These are phyloP conservation scores for Pelodiscus sinensis DNA, from an alignment of 2,113 vertebrate genomes.

Conservation along the genomic window DNA sequence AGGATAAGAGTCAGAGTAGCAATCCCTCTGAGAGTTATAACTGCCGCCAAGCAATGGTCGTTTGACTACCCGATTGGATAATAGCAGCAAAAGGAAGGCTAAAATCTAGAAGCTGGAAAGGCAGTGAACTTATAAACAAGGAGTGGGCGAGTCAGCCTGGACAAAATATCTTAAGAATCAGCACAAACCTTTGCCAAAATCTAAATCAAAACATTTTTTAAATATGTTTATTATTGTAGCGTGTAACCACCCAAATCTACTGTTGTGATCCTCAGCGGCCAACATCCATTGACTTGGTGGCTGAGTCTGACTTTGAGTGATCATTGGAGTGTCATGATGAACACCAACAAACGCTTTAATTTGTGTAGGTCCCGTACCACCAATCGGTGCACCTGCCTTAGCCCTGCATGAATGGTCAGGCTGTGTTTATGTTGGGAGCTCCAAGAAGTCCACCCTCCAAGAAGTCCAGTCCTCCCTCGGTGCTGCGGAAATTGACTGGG, in stretches of 20 bases:
- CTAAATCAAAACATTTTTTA: background rate
- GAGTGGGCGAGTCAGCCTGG: constrained; percentile 24
- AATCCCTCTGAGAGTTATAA: background rate
- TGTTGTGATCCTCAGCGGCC: background rate
- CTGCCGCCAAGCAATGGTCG: background rate
- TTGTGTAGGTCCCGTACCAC: constrained; percentile 31
- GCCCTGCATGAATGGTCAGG: constrained; percentile 29
- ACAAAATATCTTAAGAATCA: constrained; percentile 17
- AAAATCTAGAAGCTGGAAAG: constrained; percentile 15
- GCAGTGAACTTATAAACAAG: constrained; percentile 21
- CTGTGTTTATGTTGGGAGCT: constrained; percentile 22
- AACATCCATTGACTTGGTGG: background rate
- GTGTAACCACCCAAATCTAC: background rate
- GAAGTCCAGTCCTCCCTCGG: constrained; percentile 65
- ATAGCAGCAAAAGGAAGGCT: constrained; percentile 67
- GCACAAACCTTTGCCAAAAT: constrained; percentile 7
- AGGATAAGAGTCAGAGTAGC: rapidly evolving
- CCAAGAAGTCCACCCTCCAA: constrained; percentile 39
- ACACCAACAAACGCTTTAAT: constrained; percentile 28
- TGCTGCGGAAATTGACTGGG: constrained; percentile 50
- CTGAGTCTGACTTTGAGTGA: background rate
- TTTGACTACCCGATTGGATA: constrained; percentile 58
- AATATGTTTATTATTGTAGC: background rate
- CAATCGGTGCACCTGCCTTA: constrained; percentile 52
- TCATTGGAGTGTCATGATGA: background rate